Conservation (phyloP, 2,888 invertebrate genomes). For the Erannis defoliaria region DNA sequence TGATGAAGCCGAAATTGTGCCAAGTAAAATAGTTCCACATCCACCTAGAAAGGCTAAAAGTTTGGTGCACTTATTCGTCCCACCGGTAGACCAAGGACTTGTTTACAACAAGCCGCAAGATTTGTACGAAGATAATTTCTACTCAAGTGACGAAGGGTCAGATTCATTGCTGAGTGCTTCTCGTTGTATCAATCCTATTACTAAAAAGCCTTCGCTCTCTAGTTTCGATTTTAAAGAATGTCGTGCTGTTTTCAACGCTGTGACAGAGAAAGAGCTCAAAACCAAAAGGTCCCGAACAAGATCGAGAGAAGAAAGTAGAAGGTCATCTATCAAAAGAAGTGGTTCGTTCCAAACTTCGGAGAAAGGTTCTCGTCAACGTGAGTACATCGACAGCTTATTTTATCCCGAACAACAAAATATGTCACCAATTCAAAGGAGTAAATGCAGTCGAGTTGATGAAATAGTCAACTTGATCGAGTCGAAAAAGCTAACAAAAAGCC, state of each 20-base stretch:
- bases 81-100: constrained; percentile 86
- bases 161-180: constrained; percentile 90
- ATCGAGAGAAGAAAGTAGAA: constrained; percentile 73
- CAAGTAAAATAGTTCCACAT: constrained; percentile 92
- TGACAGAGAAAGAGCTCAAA: constrained; percentile 79
- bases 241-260: constrained; percentile 86
- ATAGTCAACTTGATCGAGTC: constrained; percentile 87
- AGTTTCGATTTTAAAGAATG: constrained; percentile 83
- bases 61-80: constrained; percentile 89
- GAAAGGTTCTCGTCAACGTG: constrained; percentile 77
- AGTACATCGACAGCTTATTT: constrained; percentile 88
- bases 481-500: constrained; percentile 90
- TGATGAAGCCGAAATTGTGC: constrained; percentile 90
- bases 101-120: constrained; percentile 84
- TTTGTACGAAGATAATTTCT: constrained; percentile 86
- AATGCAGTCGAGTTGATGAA: constrained; percentile 79
- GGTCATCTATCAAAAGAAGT: constrained; percentile 75
- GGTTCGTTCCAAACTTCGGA: constrained; percentile 82
- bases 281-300: constrained; percentile 70
- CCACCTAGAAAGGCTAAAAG: constrained; percentile 92
- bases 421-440: constrained; percentile 68
- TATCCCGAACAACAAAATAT: constrained; percentile 78
- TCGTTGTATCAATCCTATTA: constrained; percentile 73
- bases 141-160: constrained; percentile 89
- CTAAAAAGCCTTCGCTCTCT: constrained; percentile 68